phyloP scores from a whole-genome alignment of 2,888 invertebrate species.

The Eupeodes luniger region DNA sequence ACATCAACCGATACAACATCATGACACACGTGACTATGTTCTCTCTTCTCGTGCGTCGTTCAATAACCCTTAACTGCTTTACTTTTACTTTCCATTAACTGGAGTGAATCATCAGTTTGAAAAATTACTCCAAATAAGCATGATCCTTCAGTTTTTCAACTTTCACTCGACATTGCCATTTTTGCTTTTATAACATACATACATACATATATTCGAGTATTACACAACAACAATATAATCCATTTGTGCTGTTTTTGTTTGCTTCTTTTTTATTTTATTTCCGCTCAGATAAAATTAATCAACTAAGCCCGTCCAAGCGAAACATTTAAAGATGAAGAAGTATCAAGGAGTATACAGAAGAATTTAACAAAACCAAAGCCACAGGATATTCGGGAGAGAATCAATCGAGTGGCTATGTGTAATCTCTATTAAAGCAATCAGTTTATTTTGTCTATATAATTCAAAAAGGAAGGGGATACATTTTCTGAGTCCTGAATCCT shows the following conservation, averaged over 20 bases:
- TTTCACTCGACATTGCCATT: conserved; percentile 20
- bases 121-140: conserved; percentile 40
- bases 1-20: neutral
- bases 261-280: conserved; percentile 32
- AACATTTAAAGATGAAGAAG: conserved; percentile 37
- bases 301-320: conserved; percentile 65
- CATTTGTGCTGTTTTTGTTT: conserved; percentile 34
- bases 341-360: neutral
- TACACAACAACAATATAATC: conserved; percentile 24
- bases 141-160: conserved; percentile 41
- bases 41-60: neutral
- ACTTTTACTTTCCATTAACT: conserved; percentile 43
- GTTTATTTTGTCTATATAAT: conserved; percentile 50
- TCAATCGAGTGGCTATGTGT: conserved; percentile 66
- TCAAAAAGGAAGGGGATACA: neutral
- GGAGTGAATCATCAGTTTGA: conserved; percentile 26
- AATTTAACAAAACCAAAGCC: conserved; percentile 45
- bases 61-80: neutral
- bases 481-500: conserved; percentile 27
- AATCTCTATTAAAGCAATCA: conserved; percentile 74
- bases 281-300: conserved; percentile 72
- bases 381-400: conserved; percentile 56
- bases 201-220: too few relatives aligned
- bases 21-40: neutral
- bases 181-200: neutral